Percentiles rank a stretch among this genome's conserved stretches.
Conservation (phyloP, 2,113 vertebrate species). For the Baryphthengus martii region DNA sequence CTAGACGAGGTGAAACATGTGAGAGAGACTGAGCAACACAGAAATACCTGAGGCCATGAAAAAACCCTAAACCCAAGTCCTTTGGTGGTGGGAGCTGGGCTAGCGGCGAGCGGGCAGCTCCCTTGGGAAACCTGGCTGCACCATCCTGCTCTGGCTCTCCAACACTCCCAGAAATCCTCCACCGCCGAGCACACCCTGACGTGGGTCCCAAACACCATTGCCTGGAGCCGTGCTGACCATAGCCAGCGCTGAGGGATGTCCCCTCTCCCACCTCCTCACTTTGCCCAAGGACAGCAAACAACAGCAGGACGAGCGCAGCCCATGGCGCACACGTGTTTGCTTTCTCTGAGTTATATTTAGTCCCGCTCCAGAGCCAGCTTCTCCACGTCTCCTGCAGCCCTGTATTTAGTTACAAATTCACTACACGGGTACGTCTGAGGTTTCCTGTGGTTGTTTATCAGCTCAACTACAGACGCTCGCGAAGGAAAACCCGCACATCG, state of each 20-base stretch:
- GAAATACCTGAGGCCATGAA: not conserved
- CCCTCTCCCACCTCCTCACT: not conserved
- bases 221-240: not conserved
- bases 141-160: not conserved
- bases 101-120: not conserved
- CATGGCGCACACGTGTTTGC: not conserved
- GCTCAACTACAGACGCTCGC: fast-evolving
- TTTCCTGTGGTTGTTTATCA: not conserved
- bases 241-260: not conserved
- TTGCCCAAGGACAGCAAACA: not conserved
- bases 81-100: not conserved
- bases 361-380: not conserved
- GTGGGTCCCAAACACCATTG: not conserved
- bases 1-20: not conserved
- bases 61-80: not conserved
- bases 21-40: not conserved
- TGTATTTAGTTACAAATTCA: not conserved
- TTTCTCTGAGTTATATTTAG: not conserved
- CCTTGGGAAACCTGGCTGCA: not conserved
- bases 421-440: not conserved
- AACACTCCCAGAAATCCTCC: fast-evolving
- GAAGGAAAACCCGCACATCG: not conserved
- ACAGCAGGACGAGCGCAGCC: not conserved
- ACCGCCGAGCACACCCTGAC: not conserved
- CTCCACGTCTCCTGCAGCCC: not conserved